Conservation (phyloP, 2,888 invertebrate species). For the Yponomeuta malinellus region DNA sequence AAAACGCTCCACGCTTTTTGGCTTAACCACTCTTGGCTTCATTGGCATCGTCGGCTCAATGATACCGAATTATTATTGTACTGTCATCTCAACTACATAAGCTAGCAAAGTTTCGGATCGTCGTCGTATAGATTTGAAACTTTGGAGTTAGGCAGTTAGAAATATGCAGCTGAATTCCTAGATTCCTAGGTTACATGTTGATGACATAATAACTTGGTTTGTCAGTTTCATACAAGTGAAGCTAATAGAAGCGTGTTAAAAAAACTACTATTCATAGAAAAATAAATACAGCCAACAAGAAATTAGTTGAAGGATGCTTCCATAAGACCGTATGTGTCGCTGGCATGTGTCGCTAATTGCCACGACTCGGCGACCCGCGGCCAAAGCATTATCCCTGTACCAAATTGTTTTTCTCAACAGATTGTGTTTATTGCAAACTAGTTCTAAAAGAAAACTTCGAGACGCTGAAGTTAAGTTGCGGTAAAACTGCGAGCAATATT, state of each 20-base stretch:
- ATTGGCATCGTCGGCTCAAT: too few relatives aligned
- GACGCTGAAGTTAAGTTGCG: neutral
- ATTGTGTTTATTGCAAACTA: constrained; percentile 9
- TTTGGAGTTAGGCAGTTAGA: too few relatives aligned
- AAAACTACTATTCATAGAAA: neutral
- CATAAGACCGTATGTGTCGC: constrained; percentile 36
- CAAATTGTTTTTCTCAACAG: constrained; percentile 33
- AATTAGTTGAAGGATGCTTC: constrained; percentile 36
- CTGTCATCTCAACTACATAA: too few relatives aligned
- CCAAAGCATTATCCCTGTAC: constrained; percentile 24
- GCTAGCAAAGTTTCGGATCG: too few relatives aligned
- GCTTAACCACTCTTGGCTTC: too few relatives aligned
- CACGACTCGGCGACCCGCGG: constrained; percentile 26
- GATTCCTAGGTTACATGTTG: too few relatives aligned
- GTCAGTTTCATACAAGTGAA: neutral
- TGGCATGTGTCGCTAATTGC: constrained; percentile 62
- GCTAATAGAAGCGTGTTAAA: neutral
- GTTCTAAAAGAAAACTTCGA: constrained; percentile 10
- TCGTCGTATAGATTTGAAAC: too few relatives aligned
- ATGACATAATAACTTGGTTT: neutral
- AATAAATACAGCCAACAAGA: neutral
- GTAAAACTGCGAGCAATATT: neutral
- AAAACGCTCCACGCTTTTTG: too few relatives aligned
- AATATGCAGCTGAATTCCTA: too few relatives aligned
- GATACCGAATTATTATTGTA: too few relatives aligned